Percentiles rank a stretch among this genome's conserved stretches.
These are phyloP conservation scores for Paratrypauchen microcephalus DNA, from an alignment of 2,797 vertebrate genomes.

Conservation along the genomic window DNA sequence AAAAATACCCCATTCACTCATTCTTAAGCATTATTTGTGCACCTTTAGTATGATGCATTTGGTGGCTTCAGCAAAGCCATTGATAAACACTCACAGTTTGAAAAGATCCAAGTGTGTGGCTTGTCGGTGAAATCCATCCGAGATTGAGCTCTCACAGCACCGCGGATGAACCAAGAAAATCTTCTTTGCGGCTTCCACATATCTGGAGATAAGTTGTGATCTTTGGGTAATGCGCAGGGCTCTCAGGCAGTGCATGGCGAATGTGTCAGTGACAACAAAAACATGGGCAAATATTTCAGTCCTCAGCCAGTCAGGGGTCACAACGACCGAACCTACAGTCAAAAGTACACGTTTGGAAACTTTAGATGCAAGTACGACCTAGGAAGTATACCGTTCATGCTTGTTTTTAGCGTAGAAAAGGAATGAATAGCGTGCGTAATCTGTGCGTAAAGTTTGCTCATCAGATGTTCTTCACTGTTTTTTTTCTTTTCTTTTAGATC, in stretches of 20 bases:
- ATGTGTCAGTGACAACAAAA: background rate
- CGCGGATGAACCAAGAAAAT: constrained; percentile 23
- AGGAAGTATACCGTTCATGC: background rate
- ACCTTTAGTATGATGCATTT: background rate
- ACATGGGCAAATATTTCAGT: background rate
- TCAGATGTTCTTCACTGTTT: background rate
- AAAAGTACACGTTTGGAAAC: constrained; percentile 4
- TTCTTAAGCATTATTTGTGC: background rate
- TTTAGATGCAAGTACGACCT: constrained; percentile 27
- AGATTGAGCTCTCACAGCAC: constrained; percentile 25
- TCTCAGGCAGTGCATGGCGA: constrained; percentile 59
- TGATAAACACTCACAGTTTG: constrained; percentile 52
- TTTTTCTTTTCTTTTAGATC: background rate
- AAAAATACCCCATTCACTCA: background rate
- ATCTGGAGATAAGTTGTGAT: constrained; percentile 36
- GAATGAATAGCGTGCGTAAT: background rate
- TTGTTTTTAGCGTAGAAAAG: background rate
- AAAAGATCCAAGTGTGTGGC: constrained; percentile 21
- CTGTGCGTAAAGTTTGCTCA: too few species aligned
- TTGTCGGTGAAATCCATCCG: constrained; percentile 20
- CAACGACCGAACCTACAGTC: constrained; percentile 11
- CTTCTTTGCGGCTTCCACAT: constrained; percentile 34
- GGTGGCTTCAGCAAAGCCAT: background rate
- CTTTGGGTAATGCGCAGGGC: constrained; percentile 42
- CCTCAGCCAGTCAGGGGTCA: background rate